Base-by-base conservation (phyloP, 2,113 vertebrate species). In the Cyanistes caeruleus region DNA sequence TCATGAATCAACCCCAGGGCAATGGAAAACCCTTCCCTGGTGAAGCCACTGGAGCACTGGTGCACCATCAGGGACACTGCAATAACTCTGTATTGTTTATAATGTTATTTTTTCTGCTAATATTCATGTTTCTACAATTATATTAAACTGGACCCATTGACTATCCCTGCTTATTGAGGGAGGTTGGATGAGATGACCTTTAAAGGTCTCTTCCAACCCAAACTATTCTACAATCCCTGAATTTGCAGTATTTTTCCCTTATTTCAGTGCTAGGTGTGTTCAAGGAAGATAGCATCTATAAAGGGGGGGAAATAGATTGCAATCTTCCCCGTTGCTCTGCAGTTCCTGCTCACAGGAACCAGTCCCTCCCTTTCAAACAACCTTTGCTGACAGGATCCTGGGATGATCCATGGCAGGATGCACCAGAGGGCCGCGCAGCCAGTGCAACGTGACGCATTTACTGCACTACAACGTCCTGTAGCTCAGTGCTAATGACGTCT, bases 341-440 rank as follows among this genome's bases (percentile, higher is more conserved):
- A 72, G 49, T 2, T 96, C 78, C 63, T 88, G 79, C 92, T 87
- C 80, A 67, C 1, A 0, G 67, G 80, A 87, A 48, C 56, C 48
- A 63, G 73, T 93, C 48, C 91, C 89, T 96, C 94, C 94, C 97
- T 97, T 97, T 97, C 94, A 97, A 97, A 97, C 95, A 96, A 97
- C 97, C 97, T 97, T 97, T 97, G 84, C 95, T 97, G 97, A 93
- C 97, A 97, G 94, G 73, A 95, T 30, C 58, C 92, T 0, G 3
- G 41, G 31, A 60, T 97, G 97, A 97, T 97, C 60, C 93, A 96
- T 97, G 91, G 93, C 96, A 94, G 93, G 94, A 91, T 94, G 95
- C 94, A 87, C 87, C 24, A 62, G 92, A 97, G 92, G 60, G 44
- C 83, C 60, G 10, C 5, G 95, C 95, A 97, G 96, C 51, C 92